Conservation (phyloP, 2,113 vertebrate genomes). For the Motacilla tschutschensis region DNA sequence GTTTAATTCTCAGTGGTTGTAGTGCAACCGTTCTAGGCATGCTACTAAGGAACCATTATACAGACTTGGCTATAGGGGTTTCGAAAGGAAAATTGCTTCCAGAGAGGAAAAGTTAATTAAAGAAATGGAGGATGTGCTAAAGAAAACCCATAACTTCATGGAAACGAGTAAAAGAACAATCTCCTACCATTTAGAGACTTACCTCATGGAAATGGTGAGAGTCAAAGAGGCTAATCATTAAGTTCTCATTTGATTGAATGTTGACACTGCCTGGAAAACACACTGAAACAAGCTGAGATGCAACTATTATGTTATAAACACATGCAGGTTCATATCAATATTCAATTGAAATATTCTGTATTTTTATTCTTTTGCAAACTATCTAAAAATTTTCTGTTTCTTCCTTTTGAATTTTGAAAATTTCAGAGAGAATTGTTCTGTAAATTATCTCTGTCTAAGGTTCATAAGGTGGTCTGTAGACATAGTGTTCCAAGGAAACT, state of each 20-base stretch:
- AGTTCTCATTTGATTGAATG: not conserved
- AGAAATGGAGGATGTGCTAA: not conserved
- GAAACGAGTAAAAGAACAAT: not conserved
- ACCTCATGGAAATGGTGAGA: not conserved
- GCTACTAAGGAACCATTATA: not conserved
- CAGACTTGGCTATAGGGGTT: not conserved
- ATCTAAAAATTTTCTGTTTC: not conserved
- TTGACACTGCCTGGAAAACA: not conserved
- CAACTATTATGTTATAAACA: not conserved
- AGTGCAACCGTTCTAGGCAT: not conserved
- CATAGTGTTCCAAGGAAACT: not conserved
- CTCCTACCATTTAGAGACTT: not conserved
- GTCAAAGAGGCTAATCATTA: not conserved
- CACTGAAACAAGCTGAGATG: not conserved
- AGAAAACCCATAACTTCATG: not conserved
- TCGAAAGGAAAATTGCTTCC: not conserved
- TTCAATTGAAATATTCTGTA: not conserved
- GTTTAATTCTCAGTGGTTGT: not conserved
- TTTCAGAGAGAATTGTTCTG: not conserved
- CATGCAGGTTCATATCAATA: not conserved
- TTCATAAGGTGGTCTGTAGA: not conserved
- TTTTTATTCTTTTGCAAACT: not conserved
- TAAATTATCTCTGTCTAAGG: not conserved
- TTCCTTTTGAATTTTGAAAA: not conserved
- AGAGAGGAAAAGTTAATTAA: not conserved